Evolutionary conservation across 2,113 vertebrate species (phyloP).

Genomic region (Strix uralensis): DNA sequence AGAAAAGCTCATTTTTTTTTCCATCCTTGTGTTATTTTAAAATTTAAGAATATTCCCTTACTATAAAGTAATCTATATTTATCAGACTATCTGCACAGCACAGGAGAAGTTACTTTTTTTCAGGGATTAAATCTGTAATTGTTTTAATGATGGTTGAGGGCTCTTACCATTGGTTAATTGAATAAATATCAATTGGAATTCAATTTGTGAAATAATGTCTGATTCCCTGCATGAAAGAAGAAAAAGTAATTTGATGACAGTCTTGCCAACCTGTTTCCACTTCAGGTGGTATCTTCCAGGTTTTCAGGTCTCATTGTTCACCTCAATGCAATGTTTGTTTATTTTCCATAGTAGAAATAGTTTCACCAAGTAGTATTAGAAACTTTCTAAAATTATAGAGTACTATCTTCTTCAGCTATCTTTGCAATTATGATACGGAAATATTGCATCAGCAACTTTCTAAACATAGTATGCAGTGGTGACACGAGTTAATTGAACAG

Average conservation of each 20-base stretch:
- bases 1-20: neutral
- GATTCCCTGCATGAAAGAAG: neutral
- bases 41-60: neutral
- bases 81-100: neutral
- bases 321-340: neutral
- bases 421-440: conserved; percentile 69
- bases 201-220: neutral
- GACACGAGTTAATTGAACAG: conserved; percentile 70
- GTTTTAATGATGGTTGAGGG: neutral
- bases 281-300: neutral
- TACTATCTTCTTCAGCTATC: conserved; percentile 59
- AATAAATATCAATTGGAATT: neutral
- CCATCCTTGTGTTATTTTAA: neutral
- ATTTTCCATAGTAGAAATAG: conserved; percentile 16
- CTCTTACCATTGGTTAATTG: neutral
- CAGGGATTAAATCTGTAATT: neutral
- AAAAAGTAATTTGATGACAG: neutral
- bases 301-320: neutral
- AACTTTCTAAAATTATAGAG: conserved; percentile 55
- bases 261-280: neutral
- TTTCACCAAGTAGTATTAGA: conserved; percentile 36
- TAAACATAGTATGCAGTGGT: conserved; percentile 65
- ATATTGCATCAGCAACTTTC: conserved; percentile 70
- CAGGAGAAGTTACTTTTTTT: neutral
- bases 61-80: neutral